Percentiles rank a stretch among this genome's conserved stretches.
Evolutionary conservation across 1,140 invertebrate genomes (phyloP).

Genomic region (Hyposmocoma kahamanoa): DNA sequence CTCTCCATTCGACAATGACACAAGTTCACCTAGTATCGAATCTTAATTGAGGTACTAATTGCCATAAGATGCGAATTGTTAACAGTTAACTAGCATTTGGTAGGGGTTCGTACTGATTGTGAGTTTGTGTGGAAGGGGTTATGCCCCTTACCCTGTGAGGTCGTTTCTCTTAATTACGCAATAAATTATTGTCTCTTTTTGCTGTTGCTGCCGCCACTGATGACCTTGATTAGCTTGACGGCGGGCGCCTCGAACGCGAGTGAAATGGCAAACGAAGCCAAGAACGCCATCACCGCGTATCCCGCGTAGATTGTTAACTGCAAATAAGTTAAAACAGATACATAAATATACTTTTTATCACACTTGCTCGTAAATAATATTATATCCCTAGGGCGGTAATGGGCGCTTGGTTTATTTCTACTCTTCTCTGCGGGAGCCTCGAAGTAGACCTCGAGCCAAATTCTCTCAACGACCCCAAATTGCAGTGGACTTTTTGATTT

Average conservation of each 20-base stretch:
- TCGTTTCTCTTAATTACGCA: neutral
- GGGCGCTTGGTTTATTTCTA: no score
- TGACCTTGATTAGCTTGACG: conserved; percentile 83
- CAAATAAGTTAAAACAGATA: conserved; percentile 20
- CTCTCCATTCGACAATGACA: no score
- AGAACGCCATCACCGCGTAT: conserved; percentile 84
- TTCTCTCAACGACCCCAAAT: no score
- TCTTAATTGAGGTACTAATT: neutral
- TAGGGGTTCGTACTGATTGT: neutral
- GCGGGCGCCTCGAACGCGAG: conserved; percentile 85
- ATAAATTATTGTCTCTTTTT: conserved; percentile 28
- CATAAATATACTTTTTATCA: no score
- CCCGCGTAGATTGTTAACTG: conserved; percentile 86
- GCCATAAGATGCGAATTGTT: neutral
- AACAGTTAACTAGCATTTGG: neutral
- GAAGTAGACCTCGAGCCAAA: no score
- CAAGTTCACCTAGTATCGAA: neutral
- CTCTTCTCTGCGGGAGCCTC: no score
- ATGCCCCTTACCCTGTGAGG: no score
- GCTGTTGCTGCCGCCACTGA: conserved; percentile 33
- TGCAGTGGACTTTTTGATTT: no score
- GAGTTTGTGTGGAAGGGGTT: no score
- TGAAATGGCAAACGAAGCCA: conserved; percentile 85
- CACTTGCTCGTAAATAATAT: no score
- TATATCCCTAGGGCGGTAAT: no score